These are phyloP conservation scores for Phalanger gymnotis DNA, from an alignment of 2,797 vertebrate genomes.

Conservation along the genomic window DNA sequence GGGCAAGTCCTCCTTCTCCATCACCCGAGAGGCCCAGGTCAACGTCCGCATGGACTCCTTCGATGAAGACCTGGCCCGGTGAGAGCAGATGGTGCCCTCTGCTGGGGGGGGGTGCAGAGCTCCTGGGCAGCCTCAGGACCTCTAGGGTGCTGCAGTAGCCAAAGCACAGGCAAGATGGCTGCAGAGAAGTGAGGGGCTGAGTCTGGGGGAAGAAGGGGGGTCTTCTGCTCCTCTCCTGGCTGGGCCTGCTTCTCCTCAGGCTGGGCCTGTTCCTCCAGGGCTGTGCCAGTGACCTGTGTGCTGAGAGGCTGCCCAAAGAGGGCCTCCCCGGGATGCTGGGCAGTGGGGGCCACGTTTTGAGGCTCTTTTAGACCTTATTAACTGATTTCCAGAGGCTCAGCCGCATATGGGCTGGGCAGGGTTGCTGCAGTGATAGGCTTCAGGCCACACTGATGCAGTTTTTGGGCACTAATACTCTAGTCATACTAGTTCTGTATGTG, in stretches of 20 bases:
- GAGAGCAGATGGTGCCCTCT: conserved; percentile 58
- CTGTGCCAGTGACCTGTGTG: not conserved
- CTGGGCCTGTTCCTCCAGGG: not conserved
- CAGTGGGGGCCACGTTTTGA: not conserved
- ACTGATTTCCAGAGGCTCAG: not conserved
- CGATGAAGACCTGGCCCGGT: conserved; percentile 93
- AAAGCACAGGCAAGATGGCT: not conserved
- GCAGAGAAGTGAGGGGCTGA: not conserved
- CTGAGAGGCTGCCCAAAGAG: not conserved
- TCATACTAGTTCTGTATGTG: conserved; percentile 18
- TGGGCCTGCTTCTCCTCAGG: too few species aligned
- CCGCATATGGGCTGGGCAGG: not conserved
- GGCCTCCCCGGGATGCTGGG: not conserved
- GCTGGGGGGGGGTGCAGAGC: not conserved
- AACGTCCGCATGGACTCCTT: conserved; percentile 94
- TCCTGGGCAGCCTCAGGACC: not conserved
- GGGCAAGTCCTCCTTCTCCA: conserved; percentile 88
- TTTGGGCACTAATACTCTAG: not conserved
- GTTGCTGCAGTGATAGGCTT: not conserved
- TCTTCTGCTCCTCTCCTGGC: too few species aligned
- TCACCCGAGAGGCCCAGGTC: conserved; percentile 92
- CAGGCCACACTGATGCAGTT: not conserved
- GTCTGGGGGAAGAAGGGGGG: too few species aligned
- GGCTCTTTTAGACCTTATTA: not conserved
- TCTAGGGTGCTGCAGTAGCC: not conserved